Evolutionary conservation across 1,140 invertebrate genomes (phyloP), one percentile per base, ranked within the genome.

Genomic region (Ericerus pela): DNA sequence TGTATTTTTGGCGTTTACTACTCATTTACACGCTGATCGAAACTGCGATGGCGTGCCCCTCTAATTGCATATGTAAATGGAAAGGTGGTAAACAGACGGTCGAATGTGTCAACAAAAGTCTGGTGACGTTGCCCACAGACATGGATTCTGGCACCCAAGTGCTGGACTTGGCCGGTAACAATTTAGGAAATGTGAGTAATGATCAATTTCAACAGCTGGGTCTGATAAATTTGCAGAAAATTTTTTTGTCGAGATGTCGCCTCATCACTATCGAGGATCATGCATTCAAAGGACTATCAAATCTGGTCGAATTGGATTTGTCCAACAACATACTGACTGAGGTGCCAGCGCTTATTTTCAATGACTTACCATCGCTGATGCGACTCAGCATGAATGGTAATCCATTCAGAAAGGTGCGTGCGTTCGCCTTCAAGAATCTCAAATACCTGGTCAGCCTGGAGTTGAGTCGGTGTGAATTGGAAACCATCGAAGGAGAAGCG

Each of bases 131-230:
- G 37, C 90, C 91, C 1, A 76, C 79, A 59, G 82, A 84, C 26
- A 81, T 94, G 61, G 82, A 88, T 62, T 79, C 84, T n/a, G 86
- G 81, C 61, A 90, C 87, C 0, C 88, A 94, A 72, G 88, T 92
- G 5, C 69, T 93, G 26, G 85, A 92, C 64, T 81, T 93, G 58
- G 79, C 82, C 10, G 80, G 79, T 16, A 94, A 92, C 70, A 80
- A 81, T 61, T 69, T 94, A 37, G 79, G 84, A 68, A 76, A 77
- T 1, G 12, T 53, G 5, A 38, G 52, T 14, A 75, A 79, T 53
- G 81, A 89, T 64, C 76, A 80, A 12, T 92, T 94, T 61, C 75
- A 81, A 41, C 77, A 77, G 60, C 76, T 88, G 55, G 80, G 82
- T 14, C 69, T 93, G 53, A 76, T 85, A n/a, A 88, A 93, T 70